These are phyloP conservation scores for Drosophila elegans DNA, from an alignment of 1,140 invertebrate genomes.

Conservation along the genomic window DNA sequence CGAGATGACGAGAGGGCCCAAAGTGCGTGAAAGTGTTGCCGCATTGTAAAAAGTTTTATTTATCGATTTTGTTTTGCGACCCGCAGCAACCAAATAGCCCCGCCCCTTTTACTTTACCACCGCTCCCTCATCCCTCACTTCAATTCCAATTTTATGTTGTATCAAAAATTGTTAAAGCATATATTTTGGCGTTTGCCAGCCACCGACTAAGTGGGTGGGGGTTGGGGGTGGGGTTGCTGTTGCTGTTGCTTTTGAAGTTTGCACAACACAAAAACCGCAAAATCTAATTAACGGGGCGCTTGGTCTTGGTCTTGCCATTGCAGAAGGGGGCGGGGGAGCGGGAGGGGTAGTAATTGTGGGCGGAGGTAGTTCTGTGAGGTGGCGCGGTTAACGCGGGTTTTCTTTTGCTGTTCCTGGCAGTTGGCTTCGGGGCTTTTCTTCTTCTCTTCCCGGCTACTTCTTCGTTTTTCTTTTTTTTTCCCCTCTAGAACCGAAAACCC, in stretches of 20 bases:
- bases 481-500: slow-evolving; percentile 1
- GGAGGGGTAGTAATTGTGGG: slow-evolving; percentile 21
- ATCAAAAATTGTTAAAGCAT: slow-evolving; percentile 78
- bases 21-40: slow-evolving; percentile 80
- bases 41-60: slow-evolving; percentile 76
- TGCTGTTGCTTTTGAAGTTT: slow-evolving; percentile 80
- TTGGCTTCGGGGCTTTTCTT: slow-evolving; percentile 42
- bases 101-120: too few species aligned
- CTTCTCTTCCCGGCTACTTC: slow-evolving; percentile 30
- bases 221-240: slow-evolving; percentile 11
- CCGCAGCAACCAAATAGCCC: slow-evolving; percentile 59
- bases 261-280: slow-evolving; percentile 82
- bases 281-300: slow-evolving; percentile 82
- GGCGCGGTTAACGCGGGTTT: slow-evolving; percentile 58
- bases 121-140: slow-evolving; percentile 13
- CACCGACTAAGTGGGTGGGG: slow-evolving; percentile 28
- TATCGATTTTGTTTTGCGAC: slow-evolving; percentile 78
- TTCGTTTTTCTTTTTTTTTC: slow-evolving; percentile 1
- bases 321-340: slow-evolving; percentile 7
- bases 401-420: slow-evolving; percentile 70
- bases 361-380: slow-evolving; percentile 40
- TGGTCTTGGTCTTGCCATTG: slow-evolving; percentile 68
- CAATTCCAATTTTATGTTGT: slow-evolving; percentile 81
- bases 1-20: neutral
- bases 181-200: slow-evolving; percentile 77